phyloP scores from a whole-genome alignment of 2,888 invertebrate species.

The Holacanthella duospinosa region DNA sequence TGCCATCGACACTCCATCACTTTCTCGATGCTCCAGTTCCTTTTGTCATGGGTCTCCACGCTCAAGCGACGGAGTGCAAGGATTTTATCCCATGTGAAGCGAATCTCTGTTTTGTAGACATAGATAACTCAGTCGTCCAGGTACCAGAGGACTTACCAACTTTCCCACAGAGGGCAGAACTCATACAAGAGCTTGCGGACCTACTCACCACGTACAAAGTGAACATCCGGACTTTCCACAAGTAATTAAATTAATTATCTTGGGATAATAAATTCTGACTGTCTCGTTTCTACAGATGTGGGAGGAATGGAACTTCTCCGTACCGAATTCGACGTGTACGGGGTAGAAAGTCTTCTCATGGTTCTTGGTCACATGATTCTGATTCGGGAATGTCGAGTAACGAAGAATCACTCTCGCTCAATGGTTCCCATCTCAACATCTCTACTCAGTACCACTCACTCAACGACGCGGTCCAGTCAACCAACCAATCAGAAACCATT shows the following conservation, averaged over 20 bases:
- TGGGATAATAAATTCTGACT: too few relatives aligned
- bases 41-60: conserved; percentile 85
- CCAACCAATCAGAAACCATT: too few relatives aligned
- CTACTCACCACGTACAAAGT: conserved; percentile 54
- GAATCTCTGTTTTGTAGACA: conserved; percentile 87
- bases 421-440: conserved; percentile 39
- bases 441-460: too few relatives aligned
- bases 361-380: conserved; percentile 49
- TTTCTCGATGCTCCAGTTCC: conserved; percentile 99
- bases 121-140: conserved; percentile 82
- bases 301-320: conserved; percentile 31
- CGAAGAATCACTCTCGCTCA: conserved; percentile 39
- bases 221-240: conserved; percentile 34
- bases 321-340: conserved; percentile 54
- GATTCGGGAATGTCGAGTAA: conserved; percentile 42
- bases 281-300: conserved; percentile 18
- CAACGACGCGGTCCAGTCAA: too few relatives aligned
- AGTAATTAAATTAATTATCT: too few relatives aligned
- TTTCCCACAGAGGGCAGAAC: conserved; percentile 80
- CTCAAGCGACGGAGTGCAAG: conserved; percentile 28
- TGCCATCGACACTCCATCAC: conserved; percentile 87
- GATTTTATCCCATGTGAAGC: conserved; percentile 51
- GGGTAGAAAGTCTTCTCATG: conserved; percentile 55
- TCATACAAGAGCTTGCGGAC: conserved; percentile 66
- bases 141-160: conserved; percentile 65